These are phyloP conservation scores for Zaprionus davidi DNA, from an alignment of 1,140 invertebrate species.

Conservation along the genomic window DNA sequence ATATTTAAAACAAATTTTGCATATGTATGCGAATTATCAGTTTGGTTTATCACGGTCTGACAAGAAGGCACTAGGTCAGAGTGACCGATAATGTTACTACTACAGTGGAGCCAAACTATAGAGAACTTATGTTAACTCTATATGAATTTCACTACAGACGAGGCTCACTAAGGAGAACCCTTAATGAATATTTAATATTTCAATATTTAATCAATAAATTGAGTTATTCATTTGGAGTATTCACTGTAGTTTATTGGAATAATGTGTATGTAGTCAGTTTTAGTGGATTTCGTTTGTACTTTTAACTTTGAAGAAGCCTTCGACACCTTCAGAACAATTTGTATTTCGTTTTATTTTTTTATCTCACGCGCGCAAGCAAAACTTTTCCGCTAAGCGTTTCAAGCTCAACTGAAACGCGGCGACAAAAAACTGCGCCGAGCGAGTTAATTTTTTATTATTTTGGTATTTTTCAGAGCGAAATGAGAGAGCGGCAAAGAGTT, in stretches of 20 bases:
- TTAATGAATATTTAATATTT: too few relatives aligned
- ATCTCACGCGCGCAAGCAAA: slow-evolving; percentile 42
- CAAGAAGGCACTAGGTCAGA: slow-evolving; percentile 26
- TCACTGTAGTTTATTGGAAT: background rate
- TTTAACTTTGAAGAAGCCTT: slow-evolving; percentile 7
- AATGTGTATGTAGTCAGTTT: background rate
- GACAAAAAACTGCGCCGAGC: slow-evolving; percentile 20
- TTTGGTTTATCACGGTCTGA: slow-evolving; percentile 19
- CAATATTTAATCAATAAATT: too few relatives aligned
- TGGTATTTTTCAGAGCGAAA: background rate
- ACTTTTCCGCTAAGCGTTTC: slow-evolving; percentile 68
- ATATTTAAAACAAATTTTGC: slow-evolving; percentile 14
- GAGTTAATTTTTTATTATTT: slow-evolving; percentile 4
- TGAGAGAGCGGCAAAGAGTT: slow-evolving; percentile 1
- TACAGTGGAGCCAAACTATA: background rate
- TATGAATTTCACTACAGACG: too few relatives aligned
- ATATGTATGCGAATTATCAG: slow-evolving; percentile 24
- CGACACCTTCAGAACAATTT: slow-evolving; percentile 1
- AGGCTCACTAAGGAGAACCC: too few relatives aligned
- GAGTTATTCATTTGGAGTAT: too few relatives aligned
- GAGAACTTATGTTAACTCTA: background rate
- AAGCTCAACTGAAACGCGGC: slow-evolving; percentile 66
- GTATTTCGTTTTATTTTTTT: slow-evolving; percentile 17
- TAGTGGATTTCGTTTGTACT: background rate
- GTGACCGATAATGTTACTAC: slow-evolving; percentile 2